Evolutionary conservation across 30 jellyfish, hydroid and myxozoan genomes (phyloP).

Genomic region (Mastigias papua): DNA sequence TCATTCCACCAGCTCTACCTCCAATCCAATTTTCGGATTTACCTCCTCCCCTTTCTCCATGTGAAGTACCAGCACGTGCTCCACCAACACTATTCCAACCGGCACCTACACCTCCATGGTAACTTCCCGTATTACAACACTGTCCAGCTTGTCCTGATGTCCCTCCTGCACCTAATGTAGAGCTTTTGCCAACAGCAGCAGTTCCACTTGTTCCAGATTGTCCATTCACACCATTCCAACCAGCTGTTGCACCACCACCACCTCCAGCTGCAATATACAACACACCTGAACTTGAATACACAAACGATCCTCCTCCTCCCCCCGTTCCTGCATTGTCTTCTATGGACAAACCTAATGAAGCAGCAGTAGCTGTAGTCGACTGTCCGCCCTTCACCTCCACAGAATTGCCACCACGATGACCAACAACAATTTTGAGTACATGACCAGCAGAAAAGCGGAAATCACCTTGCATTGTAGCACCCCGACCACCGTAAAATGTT

Average conservation of each 20-base stretch:
- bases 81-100: constrained; percentile 64
- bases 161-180: constrained; percentile 51
- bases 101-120: constrained; percentile 66
- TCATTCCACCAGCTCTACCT: constrained; percentile 57
- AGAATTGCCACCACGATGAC: constrained; percentile 69
- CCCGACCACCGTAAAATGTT: constrained; percentile 48
- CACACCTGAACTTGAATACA: constrained; percentile 34
- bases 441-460: constrained; percentile 32
- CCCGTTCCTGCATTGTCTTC: constrained; percentile 76
- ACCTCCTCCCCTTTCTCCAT: constrained; percentile 65
- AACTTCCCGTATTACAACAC: constrained; percentile 52
- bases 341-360: constrained; percentile 20
- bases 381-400: constrained; percentile 57
- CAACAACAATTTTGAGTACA: constrained; percentile 52
- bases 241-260: constrained; percentile 70
- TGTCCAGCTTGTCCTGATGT: constrained; percentile 41
- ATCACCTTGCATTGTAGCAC: constrained; percentile 55
- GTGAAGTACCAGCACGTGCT: constrained; percentile 1
- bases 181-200: constrained; percentile 29
- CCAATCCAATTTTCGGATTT: constrained; percentile 44
- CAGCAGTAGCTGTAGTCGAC: constrained; percentile 53
- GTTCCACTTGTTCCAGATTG: constrained; percentile 23
- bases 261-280: constrained; percentile 61
- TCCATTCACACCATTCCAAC: constrained; percentile 68
- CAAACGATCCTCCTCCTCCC: constrained; percentile 71